Percentiles rank a stretch among this genome's conserved stretches.
Evolutionary conservation across 2,797 vertebrate species (phyloP).

Genomic region (Melanotaenia maccullochi): DNA sequence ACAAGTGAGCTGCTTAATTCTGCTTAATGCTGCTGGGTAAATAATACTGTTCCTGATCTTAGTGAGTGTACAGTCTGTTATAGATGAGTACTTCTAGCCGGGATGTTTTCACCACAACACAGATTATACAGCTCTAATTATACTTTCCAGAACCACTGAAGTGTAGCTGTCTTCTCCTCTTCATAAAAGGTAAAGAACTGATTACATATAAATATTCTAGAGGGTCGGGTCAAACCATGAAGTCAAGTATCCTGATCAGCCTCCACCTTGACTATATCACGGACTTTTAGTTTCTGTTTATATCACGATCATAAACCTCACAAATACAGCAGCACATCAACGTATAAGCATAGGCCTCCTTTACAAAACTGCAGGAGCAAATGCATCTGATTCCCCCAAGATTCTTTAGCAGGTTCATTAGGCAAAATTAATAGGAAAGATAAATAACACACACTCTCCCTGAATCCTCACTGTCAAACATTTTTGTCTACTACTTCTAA

Average conservation of each 20-base stretch:
- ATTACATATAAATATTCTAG: constrained; percentile 65
- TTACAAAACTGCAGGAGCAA: neutral
- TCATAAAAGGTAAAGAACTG: constrained; percentile 25
- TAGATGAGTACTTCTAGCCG: constrained; percentile 8
- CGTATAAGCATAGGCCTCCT: neutral
- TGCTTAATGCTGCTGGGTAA: neutral
- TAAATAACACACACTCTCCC: too few relatives aligned
- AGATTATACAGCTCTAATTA: constrained; percentile 20
- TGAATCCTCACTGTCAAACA: neutral
- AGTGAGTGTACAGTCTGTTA: constrained; percentile 11
- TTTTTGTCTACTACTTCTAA: neutral
- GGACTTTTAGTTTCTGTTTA: neutral
- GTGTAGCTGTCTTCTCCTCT: constrained; percentile 3
- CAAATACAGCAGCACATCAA: neutral
- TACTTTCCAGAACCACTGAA: constrained; percentile 5
- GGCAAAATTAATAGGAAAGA: neutral
- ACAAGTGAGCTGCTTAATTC: neutral
- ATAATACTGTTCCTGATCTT: constrained; percentile 9
- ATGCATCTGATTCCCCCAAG: neutral
- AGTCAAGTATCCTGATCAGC: constrained; percentile 39
- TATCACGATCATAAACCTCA: constrained; percentile 13
- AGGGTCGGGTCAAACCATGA: constrained; percentile 40
- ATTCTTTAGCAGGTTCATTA: neutral
- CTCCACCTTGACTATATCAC: neutral
- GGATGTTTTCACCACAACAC: neutral